These are phyloP conservation scores for Zophobas morio DNA, from an alignment of 1,140 invertebrate species.

Conservation along the genomic window DNA sequence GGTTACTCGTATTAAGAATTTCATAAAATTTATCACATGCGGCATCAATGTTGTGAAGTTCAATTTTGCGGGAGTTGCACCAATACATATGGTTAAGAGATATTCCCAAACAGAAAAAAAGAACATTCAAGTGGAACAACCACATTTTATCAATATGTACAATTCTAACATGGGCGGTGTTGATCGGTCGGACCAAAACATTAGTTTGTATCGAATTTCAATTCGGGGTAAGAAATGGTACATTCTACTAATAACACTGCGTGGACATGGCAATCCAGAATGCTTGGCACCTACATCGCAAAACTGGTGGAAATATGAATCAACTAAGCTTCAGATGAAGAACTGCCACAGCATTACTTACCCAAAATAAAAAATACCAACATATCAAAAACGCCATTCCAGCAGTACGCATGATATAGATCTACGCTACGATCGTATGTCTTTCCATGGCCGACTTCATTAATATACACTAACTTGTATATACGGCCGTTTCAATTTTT, in stretches of 20 bases:
- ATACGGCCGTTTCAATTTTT: no score
- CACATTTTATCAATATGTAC: conserved; percentile 59
- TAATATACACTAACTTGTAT: no score
- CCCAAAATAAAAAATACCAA: conserved; percentile 1
- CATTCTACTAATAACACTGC: conserved; percentile 58
- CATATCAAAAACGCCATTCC: no score
- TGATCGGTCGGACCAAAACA: no score
- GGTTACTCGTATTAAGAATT: no score
- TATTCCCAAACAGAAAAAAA: conserved; percentile 60
- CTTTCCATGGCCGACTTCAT: no score
- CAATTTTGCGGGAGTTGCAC: conserved; percentile 55
- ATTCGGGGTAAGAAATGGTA: conserved; percentile 23
- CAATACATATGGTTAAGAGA: conserved; percentile 56
- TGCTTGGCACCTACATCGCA: conserved; percentile 61
- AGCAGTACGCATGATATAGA: no score
- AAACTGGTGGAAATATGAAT: conserved; percentile 41
- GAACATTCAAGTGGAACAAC: conserved; percentile 62
- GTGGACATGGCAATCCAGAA: conserved; percentile 62
- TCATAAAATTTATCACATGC: no score
- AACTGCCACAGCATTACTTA: conserved; percentile 30
- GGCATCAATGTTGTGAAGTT: no score
- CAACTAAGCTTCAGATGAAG: conserved; percentile 41
- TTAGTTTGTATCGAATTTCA: no score
- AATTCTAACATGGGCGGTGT: conserved; percentile 56
- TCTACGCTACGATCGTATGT: no score